A percentile compares a stretch with the other conserved stretches of the same genome.
Evolutionary conservation across 2,888 invertebrate genomes (phyloP).

Genomic region (Drosophila basisetae): DNA sequence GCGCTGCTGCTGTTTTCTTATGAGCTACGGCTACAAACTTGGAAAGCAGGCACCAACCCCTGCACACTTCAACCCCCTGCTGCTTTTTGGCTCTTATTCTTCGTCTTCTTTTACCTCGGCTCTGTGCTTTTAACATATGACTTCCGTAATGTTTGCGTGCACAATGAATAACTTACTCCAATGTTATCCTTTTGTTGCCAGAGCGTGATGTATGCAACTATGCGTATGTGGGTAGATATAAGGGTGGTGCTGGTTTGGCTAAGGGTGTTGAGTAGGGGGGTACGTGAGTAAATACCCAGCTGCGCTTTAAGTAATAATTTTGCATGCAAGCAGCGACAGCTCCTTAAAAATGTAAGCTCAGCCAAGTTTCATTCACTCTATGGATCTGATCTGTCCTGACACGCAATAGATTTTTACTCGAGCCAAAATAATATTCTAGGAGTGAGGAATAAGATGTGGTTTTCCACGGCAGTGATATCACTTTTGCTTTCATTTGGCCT

Average conservation of each 20-base stretch:
- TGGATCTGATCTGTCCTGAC: constrained; percentile 27
- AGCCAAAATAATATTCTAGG: not conserved
- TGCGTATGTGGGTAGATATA: constrained; percentile 31
- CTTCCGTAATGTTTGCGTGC: constrained; percentile 82
- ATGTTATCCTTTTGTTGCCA: constrained; percentile 79
- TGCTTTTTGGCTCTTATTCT: constrained; percentile 38
- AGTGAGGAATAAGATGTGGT: not conserved
- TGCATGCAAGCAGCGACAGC: constrained; percentile 77
- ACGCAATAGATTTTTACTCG: not conserved
- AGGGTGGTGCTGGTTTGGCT: not conserved
- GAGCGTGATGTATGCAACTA: constrained; percentile 58
- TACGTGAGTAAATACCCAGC: constrained; percentile 55
- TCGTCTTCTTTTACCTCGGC: constrained; percentile 55
- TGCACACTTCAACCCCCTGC: constrained; percentile 29
- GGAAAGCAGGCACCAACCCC: constrained; percentile 29
- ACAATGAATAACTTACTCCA: constrained; percentile 81
- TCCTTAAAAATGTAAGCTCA: constrained; percentile 75
- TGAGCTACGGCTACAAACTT: constrained; percentile 55
- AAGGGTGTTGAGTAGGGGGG: not conserved
- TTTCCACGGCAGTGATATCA: not conserved
- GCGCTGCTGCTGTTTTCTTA: constrained; percentile 2
- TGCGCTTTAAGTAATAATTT: constrained; percentile 81
- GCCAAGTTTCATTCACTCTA: constrained; percentile 55
- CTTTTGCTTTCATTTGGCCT: not conserved
- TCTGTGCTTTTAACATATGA: constrained; percentile 78